phyloP scores from a whole-genome alignment of 2,888 invertebrate genomes.

The Cactoblastis cactorum region DNA sequence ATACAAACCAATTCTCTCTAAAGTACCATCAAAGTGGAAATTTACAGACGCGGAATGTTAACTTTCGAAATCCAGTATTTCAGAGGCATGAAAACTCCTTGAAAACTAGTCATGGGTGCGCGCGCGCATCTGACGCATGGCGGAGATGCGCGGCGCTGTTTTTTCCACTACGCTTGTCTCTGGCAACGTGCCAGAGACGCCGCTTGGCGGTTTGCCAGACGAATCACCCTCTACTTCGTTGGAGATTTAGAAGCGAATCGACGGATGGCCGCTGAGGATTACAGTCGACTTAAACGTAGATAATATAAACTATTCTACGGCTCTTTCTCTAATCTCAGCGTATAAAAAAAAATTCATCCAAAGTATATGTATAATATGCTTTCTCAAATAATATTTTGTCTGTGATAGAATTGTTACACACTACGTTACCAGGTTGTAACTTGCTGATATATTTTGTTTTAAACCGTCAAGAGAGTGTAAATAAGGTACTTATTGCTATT shows the following conservation, averaged over 20 bases:
- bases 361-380: too few species aligned
- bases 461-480: too few species aligned
- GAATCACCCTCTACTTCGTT: slow-evolving; percentile 3
- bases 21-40: background rate
- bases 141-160: slow-evolving; percentile 74
- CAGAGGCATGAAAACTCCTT: slow-evolving; percentile 29
- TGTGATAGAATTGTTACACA: too few species aligned
- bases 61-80: background rate
- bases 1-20: too few species aligned
- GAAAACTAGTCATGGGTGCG: slow-evolving; percentile 41
- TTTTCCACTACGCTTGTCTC: slow-evolving; percentile 64
- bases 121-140: slow-evolving; percentile 74
- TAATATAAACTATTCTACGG: background rate
- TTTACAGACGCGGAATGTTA: background rate
- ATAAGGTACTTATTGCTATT: too few species aligned
- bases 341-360: too few species aligned
- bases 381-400: too few species aligned
- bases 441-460: too few species aligned
- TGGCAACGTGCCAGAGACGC: slow-evolving; percentile 69
- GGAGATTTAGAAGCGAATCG: slow-evolving; percentile 14
- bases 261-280: background rate
- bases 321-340: too few species aligned
- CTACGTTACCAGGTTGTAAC: too few species aligned
- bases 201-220: slow-evolving; percentile 61
- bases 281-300: background rate